These are phyloP conservation scores for Eurosta solidaginis DNA, from an alignment of 1,140 invertebrate genomes.

Conservation along the genomic window DNA sequence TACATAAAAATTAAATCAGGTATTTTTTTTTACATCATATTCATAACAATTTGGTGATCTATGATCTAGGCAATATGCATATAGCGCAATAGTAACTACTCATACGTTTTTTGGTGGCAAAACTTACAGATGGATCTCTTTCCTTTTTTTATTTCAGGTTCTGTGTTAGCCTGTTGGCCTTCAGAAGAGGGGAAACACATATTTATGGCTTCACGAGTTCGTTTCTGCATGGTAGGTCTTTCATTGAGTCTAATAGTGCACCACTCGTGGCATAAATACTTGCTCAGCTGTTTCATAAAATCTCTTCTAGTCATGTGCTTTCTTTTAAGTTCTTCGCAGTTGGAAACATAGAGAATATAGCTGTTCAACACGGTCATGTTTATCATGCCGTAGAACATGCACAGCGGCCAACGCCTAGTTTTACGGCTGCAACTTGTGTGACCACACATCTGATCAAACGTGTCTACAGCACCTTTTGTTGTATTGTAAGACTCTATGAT, in stretches of 20 bases:
- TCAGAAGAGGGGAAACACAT: too few species aligned
- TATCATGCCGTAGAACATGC: not conserved
- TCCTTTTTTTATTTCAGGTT: too few species aligned
- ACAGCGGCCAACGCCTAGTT: not conserved
- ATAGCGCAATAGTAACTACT: too few species aligned
- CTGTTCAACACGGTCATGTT: not conserved
- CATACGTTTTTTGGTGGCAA: too few species aligned
- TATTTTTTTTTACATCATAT: too few species aligned
- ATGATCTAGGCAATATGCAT: too few species aligned
- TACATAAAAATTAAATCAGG: too few species aligned
- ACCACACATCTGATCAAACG: slow-evolving; percentile 49
- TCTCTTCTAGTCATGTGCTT: not conserved
- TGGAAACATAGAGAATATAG: not conserved
- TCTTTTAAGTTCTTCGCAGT: not conserved
- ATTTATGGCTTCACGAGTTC: not conserved
- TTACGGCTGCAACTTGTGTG: not conserved
- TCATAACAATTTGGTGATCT: too few species aligned
- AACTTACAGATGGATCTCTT: too few species aligned
- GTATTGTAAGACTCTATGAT: slow-evolving; percentile 50
- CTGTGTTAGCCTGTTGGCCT: too few species aligned
- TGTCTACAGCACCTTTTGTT: slow-evolving; percentile 41
- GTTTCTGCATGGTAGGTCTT: not conserved
- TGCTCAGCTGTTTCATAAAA: not conserved
- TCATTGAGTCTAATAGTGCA: not conserved
- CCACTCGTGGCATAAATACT: not conserved